Evolutionary conservation across 2,797 vertebrate genomes (phyloP), one percentile per base, ranked within the genome.

Genomic region (Chelmon rostratus): DNA sequence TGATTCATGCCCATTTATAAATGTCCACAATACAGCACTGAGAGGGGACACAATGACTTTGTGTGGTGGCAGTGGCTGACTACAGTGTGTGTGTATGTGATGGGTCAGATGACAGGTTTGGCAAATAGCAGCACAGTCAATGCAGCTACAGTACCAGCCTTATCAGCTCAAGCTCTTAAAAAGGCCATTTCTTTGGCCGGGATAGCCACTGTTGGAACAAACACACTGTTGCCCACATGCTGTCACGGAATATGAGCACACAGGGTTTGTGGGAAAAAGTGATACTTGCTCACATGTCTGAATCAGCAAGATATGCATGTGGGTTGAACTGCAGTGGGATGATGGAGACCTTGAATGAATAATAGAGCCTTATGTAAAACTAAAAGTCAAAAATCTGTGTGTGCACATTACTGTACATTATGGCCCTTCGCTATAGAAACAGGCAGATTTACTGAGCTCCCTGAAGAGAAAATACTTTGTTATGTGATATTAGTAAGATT

Each of bases 101-200:
- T 75, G 75, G 73, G 63, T 92, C 86, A 91, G 54, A 70, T 91
- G 86, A 89, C 85, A 62, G 31, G 15, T 77, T 69, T 88, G 70
- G 82, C 78, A 78, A 78, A 90, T 35, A 9, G 59, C 66, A 50
- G 28, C 67, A 40, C 68, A 69, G 37, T 56, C 70, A 0, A 50
- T 25, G 67, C 50, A 42, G 77, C 59, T 64, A 76, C 76, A 63
- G 80, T 73, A 59, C 75, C 61, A 67, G 75, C 81, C 66, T 76
- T 83, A 88, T 86, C 83, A 86, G 68, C 52, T 74, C 35, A 31
- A 66, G 8, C 57, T 53, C 47, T 42, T 23, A 21, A 53, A 18
- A 65, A 75, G 57, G 33, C 54, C 16, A 9, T 66, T 86, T 76
- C 35, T 59, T 21, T 72, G 63, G 42, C 54, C 35, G 56, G 21